These are phyloP conservation scores for Pinna nobilis DNA, from an alignment of 1,140 invertebrate genomes.

Conservation along the genomic window DNA sequence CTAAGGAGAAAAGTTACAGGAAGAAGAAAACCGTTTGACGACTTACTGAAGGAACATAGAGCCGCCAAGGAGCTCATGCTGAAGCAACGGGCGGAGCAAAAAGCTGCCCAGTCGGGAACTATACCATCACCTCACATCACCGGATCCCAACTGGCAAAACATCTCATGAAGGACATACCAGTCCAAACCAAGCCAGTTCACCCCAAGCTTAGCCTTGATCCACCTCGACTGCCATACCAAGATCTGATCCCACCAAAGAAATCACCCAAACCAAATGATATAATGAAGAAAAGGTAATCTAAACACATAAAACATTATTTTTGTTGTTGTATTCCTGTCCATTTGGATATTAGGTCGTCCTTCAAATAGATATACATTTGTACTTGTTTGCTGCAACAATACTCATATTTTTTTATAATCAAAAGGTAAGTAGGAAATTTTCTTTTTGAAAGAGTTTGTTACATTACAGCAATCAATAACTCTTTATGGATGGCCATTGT, in stretches of 20 bases:
- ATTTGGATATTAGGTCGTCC: no score
- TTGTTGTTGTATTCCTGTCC: no score
- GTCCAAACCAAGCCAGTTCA: neutral
- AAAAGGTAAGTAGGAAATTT: no score
- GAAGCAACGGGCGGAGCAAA: slow-evolving; percentile 62
- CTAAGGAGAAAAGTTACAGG: slow-evolving; percentile 84
- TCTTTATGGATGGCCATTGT: no score
- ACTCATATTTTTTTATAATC: no score
- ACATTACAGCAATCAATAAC: no score
- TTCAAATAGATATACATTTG: no score
- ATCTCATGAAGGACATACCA: neutral
- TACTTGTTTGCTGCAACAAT: no score
- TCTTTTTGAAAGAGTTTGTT: no score
- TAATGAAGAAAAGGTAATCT: no score
- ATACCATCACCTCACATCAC: slow-evolving; percentile 19
- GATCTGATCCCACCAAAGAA: slow-evolving; percentile 18
- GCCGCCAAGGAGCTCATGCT: slow-evolving; percentile 76
- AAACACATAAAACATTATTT: no score
- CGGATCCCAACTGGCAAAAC: slow-evolving; percentile 14
- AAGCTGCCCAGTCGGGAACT: slow-evolving; percentile 35
- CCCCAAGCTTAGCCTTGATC: neutral
- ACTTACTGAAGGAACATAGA: slow-evolving; percentile 85
- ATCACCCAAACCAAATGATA: slow-evolving; percentile 14
- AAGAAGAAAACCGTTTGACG: slow-evolving; percentile 86
- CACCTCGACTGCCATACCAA: neutral